These are phyloP conservation scores for Crocuta crocuta DNA, from an alignment of 2,113 vertebrate species.

Conservation along the genomic window DNA sequence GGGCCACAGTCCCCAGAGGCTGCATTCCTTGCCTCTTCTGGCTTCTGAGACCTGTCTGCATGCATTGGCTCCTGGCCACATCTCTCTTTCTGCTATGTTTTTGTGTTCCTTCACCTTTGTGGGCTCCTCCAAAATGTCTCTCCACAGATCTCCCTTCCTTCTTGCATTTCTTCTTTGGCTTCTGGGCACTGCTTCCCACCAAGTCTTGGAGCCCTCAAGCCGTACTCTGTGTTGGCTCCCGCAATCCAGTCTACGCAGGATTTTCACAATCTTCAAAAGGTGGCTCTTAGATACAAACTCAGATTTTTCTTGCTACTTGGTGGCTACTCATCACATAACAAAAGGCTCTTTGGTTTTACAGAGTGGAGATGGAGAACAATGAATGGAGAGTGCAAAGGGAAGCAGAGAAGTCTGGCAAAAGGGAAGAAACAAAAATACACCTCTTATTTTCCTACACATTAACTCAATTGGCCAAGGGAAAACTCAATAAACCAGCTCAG, in stretches of 20 bases:
- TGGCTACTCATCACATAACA: not conserved
- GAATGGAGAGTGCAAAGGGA: not conserved
- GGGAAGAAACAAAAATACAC: not conserved
- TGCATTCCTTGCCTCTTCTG: not conserved
- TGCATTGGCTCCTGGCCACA: not conserved
- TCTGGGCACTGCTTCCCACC: not conserved
- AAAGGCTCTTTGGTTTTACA: not conserved
- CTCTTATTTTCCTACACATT: not conserved
- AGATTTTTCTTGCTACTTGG: not conserved
- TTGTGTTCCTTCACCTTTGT: not conserved
- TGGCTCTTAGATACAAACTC: not conserved
- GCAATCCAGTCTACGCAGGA: not conserved
- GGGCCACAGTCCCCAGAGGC: accelerated
- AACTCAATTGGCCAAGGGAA: not conserved
- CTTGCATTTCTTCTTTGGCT: not conserved
- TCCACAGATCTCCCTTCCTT: not conserved
- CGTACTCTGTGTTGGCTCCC: not conserved
- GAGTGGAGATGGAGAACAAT: not conserved
- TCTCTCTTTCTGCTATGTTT: not conserved
- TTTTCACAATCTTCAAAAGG: not conserved
- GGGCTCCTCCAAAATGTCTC: not conserved
- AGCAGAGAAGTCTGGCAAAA: not conserved
- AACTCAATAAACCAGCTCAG: not conserved
- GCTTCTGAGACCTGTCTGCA: accelerated
- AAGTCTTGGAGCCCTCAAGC: not conserved